Percentiles rank a stretch among this genome's conserved stretches.
phyloP scores from a whole-genome alignment of 2,113 vertebrate genomes.

The Psephotus haematonotus region DNA sequence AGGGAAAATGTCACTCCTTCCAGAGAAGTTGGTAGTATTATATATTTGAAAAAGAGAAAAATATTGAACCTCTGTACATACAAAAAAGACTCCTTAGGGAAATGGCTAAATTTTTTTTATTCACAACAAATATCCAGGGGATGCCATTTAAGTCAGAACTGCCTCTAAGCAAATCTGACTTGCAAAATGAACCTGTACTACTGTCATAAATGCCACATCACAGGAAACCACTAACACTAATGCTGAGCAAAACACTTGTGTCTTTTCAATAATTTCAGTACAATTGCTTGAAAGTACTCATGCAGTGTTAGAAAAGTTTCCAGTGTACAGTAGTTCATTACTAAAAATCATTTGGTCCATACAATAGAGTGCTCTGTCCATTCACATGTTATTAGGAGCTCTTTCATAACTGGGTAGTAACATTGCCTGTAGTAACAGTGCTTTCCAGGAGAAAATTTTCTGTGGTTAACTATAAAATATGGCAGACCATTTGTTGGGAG shows the following conservation, averaged over 20 bases:
- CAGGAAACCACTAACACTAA: conserved; percentile 61
- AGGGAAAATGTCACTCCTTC: neutral
- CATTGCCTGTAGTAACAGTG: neutral
- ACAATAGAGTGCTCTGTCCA: neutral
- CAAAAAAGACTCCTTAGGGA: neutral
- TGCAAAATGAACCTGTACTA: conserved; percentile 49
- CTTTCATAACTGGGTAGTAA: neutral
- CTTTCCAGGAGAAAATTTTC: neutral
- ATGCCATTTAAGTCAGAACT: conserved; percentile 53
- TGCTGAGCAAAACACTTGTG: conserved; percentile 40
- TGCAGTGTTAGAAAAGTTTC: conserved; percentile 40
- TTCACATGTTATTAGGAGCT: neutral
- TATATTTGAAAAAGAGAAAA: conserved; percentile 10
- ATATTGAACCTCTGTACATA: neutral
- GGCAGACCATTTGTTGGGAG: neutral
- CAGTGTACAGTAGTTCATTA: neutral
- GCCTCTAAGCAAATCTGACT: conserved; percentile 57
- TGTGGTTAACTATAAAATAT: neutral
- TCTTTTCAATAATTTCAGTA: conserved; percentile 47
- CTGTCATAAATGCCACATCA: conserved; percentile 57
- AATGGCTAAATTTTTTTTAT: neutral
- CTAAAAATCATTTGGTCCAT: neutral
- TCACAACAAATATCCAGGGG: conserved; percentile 43
- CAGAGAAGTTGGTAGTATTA: neutral
- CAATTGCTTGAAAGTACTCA: conserved; percentile 65